These are phyloP conservation scores for Rhynchonycteris naso DNA, from an alignment of 2,797 vertebrate species.

Conservation along the genomic window DNA sequence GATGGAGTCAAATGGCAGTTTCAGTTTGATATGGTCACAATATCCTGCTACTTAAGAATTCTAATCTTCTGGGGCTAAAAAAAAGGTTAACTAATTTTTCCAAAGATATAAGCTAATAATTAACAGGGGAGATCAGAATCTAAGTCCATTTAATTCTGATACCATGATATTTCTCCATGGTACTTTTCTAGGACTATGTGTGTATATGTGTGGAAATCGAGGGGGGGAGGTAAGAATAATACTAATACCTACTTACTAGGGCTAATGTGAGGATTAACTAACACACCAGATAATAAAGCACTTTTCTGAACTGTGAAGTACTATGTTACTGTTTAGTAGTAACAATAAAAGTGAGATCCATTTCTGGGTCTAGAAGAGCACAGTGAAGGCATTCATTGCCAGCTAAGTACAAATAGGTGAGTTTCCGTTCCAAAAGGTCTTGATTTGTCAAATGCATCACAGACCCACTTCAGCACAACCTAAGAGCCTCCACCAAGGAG, in stretches of 20 bases:
- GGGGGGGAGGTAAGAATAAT: background rate
- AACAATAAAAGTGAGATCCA: background rate
- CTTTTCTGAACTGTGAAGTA: background rate
- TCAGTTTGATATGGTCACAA: constrained; percentile 45
- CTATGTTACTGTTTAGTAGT: background rate
- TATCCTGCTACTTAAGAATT: background rate
- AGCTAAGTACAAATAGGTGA: background rate
- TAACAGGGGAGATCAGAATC: background rate
- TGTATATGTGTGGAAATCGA: too few relatives aligned
- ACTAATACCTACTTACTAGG: background rate
- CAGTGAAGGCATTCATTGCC: background rate
- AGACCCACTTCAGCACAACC: background rate
- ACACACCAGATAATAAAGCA: background rate
- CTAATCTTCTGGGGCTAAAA: background rate
- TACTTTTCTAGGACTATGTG: background rate
- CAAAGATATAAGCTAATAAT: background rate
- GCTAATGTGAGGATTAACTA: background rate
- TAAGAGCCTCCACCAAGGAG: background rate
- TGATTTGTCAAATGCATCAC: background rate
- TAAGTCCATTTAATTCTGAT: background rate
- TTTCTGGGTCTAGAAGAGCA: background rate
- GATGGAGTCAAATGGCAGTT: constrained; percentile 36
- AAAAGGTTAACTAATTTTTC: constrained; percentile 18
- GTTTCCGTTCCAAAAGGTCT: constrained; percentile 7
- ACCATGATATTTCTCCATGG: background rate